Conservation (phyloP, 1,140 invertebrate species). For the Euwallacea fornicatus region DNA sequence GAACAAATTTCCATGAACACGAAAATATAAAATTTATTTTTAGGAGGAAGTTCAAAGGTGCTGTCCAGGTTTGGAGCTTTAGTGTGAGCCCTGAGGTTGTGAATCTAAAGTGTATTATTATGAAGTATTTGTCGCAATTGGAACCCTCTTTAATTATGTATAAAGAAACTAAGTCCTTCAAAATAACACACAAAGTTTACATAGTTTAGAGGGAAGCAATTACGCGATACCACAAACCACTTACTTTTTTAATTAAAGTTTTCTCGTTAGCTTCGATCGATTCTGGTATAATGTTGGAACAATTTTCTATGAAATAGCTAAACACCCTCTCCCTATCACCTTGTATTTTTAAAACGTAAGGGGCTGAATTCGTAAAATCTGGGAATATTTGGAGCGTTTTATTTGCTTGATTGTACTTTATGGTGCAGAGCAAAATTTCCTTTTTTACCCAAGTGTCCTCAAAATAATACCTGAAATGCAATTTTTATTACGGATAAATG, state of each 20-base stretch:
- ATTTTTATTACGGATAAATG: slow-evolving; percentile 9
- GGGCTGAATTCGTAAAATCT: slow-evolving; percentile 46
- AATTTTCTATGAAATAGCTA: slow-evolving; percentile 37
- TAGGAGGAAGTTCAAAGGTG: slow-evolving; percentile 42
- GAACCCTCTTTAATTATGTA: slow-evolving; percentile 34
- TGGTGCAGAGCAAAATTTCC: slow-evolving; percentile 44
- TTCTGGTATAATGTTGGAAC: slow-evolving; percentile 30
- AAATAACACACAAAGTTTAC: background rate
- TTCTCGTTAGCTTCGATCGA: slow-evolving; percentile 34
- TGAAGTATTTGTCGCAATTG: background rate
- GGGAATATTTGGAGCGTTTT: slow-evolving; percentile 45
- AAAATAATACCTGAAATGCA: slow-evolving; percentile 45
- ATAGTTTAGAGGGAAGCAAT: background rate
- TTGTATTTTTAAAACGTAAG: slow-evolving; percentile 34
- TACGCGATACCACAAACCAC: background rate
- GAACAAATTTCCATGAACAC: slow-evolving; percentile 47
- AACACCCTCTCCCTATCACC: slow-evolving; percentile 11
- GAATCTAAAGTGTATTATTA: background rate
- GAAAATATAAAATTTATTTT: slow-evolving; percentile 43
- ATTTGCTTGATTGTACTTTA: slow-evolving; percentile 44
- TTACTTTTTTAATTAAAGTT: slow-evolving; percentile 39
- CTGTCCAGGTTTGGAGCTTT: too few species aligned
- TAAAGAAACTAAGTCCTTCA: slow-evolving; percentile 11
- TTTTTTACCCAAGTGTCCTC: slow-evolving; percentile 48
- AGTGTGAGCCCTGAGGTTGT: background rate